These are phyloP conservation scores for Bombus vancouverensis DNA, from an alignment of 1,140 invertebrate species.

Conservation along the genomic window DNA sequence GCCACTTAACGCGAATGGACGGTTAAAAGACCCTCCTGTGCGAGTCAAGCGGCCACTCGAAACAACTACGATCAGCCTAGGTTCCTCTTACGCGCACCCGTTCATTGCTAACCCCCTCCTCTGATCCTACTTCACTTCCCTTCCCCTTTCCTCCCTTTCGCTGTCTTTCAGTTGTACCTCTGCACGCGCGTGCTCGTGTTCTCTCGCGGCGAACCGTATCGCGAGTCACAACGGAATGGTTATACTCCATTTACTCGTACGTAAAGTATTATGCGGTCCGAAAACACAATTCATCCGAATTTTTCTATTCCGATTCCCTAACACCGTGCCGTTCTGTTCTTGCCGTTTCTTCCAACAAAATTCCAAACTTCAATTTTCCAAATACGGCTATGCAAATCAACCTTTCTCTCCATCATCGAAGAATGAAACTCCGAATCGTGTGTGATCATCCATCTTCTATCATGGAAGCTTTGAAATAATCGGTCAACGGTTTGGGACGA, in stretches of 20 bases:
- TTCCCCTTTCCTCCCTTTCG: slow-evolving; percentile 18
- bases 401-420: neutral
- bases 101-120: slow-evolving; percentile 37
- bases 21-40: slow-evolving; percentile 66
- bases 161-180: slow-evolving; percentile 29
- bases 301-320: neutral
- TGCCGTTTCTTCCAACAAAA: too few species aligned
- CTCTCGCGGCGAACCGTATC: slow-evolving; percentile 24
- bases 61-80: slow-evolving; percentile 54
- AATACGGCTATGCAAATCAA: neutral
- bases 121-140: slow-evolving; percentile 5
- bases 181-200: slow-evolving; percentile 28
- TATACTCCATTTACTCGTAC: neutral
- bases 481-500: neutral
- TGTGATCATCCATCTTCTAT: neutral
- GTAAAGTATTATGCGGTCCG: neutral
- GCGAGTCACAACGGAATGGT: slow-evolving; percentile 9
- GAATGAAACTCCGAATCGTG: neutral
- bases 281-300: neutral
- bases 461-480: neutral
- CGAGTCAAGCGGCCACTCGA: slow-evolving; percentile 50
- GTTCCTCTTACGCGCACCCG: slow-evolving; percentile 43
- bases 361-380: neutral
- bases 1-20: slow-evolving; percentile 58
- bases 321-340: neutral